Evolutionary conservation across 2,888 invertebrate species (phyloP).

Genomic region (Oligia latruncula): DNA sequence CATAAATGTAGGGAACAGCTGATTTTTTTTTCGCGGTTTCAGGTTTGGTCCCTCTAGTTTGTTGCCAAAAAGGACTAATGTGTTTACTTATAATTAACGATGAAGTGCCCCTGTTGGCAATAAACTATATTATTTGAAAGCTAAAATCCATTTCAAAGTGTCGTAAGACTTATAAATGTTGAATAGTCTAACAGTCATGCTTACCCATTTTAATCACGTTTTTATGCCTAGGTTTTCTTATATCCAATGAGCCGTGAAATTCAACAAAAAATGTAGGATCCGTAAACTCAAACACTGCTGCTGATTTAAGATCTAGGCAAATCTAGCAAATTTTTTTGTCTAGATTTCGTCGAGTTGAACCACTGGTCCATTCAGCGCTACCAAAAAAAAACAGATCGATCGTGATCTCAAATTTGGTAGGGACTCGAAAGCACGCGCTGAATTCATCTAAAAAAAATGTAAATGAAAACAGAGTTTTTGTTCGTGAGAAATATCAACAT

Average conservation of each 20-base stretch:
- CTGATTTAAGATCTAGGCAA: slow-evolving; percentile 33
- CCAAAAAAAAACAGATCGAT: slow-evolving; percentile 57
- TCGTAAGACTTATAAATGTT: not conserved
- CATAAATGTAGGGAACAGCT: no score
- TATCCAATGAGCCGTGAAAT: slow-evolving; percentile 4
- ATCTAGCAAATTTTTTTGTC: slow-evolving; percentile 35
- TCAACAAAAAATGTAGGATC: slow-evolving; percentile 35
- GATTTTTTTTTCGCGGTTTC: no score
- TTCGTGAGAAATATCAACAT: slow-evolving; percentile 75
- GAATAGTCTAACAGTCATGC: not conserved
- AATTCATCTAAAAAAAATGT: slow-evolving; percentile 58
- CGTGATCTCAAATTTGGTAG: slow-evolving; percentile 56
- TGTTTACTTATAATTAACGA: no score
- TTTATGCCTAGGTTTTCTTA: slow-evolving; percentile 36
- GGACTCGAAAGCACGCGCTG: slow-evolving; percentile 72
- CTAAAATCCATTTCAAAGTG: no score
- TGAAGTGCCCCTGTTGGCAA: no score
- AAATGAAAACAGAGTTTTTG: slow-evolving; percentile 71
- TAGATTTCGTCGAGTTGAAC: slow-evolving; percentile 14
- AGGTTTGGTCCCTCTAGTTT: no score
- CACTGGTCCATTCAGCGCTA: slow-evolving; percentile 35
- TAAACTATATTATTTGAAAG: no score
- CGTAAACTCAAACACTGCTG: slow-evolving; percentile 17
- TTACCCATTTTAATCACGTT: slow-evolving; percentile 39
- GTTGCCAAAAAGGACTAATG: no score